A percentile compares a stretch with the other conserved stretches of the same genome.
These are phyloP conservation scores for Eira barbara DNA, from an alignment of 2,113 vertebrate genomes.

Conservation along the genomic window DNA sequence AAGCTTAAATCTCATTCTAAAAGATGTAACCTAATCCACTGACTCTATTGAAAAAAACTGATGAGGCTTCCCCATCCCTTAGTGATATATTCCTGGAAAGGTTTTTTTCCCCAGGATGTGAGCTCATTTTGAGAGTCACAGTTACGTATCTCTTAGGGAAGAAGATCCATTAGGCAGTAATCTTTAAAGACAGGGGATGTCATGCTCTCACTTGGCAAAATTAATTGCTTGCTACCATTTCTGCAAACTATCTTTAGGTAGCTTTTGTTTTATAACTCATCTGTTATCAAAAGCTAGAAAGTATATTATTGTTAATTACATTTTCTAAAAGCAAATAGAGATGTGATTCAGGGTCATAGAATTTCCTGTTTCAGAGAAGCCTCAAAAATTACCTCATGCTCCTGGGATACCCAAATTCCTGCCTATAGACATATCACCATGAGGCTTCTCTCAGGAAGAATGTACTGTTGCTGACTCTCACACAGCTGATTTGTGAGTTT, in stretches of 20 bases:
- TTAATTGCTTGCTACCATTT: constrained; percentile 20
- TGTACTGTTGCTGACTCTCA: background rate
- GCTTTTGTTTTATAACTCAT: background rate
- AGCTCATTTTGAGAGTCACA: constrained; percentile 11
- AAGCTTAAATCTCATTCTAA: constrained; percentile 41
- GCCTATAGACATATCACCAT: background rate
- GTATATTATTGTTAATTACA: background rate
- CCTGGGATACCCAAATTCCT: background rate
- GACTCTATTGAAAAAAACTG: constrained; percentile 31
- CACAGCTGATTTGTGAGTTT: background rate
- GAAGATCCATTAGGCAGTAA: constrained; percentile 38
- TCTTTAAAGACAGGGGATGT: background rate
- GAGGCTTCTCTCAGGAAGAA: background rate
- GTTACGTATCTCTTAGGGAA: constrained; percentile 37
- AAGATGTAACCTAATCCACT: background rate
- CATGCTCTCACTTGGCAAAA: background rate
- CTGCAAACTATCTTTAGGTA: background rate
- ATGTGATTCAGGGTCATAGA: background rate
- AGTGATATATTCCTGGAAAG: constrained; percentile 49
- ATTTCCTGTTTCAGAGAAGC: background rate
- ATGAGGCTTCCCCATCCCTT: background rate
- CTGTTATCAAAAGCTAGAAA: background rate
- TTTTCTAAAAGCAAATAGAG: background rate
- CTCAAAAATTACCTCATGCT: background rate
- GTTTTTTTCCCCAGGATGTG: background rate